phyloP scores from a whole-genome alignment of 2,797 vertebrate genomes.

The Hipposideros larvatus region DNA sequence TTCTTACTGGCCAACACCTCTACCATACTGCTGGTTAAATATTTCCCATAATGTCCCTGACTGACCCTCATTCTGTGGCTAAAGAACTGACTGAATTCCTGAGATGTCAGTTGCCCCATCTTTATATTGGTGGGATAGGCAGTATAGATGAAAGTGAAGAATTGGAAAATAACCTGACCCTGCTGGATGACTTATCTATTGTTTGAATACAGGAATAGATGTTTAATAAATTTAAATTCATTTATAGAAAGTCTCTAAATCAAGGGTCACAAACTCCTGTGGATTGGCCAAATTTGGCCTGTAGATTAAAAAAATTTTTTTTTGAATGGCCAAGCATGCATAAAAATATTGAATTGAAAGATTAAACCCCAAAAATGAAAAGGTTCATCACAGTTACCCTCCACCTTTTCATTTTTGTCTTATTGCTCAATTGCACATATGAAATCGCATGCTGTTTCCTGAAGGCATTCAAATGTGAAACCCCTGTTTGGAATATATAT shows the following conservation, averaged over 20 bases:
- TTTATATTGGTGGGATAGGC: not conserved
- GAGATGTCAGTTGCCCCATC: not conserved
- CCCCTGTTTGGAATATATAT: not conserved
- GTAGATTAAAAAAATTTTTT: not conserved
- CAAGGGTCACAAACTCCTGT: not conserved
- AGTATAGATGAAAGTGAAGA: not conserved
- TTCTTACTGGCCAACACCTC: not conserved
- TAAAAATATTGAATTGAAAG: not conserved
- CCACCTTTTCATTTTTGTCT: not conserved
- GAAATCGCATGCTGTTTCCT: not conserved
- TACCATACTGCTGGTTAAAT: not conserved
- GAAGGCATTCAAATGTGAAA: not conserved
- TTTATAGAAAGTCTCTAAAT: not conserved
- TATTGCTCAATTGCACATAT: not conserved
- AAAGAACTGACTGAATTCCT: not conserved
- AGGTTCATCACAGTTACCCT: not conserved
- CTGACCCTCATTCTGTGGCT: not conserved
- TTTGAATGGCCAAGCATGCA: not conserved
- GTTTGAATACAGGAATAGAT: not conserved
- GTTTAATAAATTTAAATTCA: not conserved
- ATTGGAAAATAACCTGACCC: not conserved
- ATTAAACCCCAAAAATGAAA: not conserved
- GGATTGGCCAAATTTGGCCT: not conserved
- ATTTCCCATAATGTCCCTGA: not conserved
- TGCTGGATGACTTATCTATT: not conserved